Conservation (phyloP, 1,140 invertebrate species). For the Linepithema humile region DNA sequence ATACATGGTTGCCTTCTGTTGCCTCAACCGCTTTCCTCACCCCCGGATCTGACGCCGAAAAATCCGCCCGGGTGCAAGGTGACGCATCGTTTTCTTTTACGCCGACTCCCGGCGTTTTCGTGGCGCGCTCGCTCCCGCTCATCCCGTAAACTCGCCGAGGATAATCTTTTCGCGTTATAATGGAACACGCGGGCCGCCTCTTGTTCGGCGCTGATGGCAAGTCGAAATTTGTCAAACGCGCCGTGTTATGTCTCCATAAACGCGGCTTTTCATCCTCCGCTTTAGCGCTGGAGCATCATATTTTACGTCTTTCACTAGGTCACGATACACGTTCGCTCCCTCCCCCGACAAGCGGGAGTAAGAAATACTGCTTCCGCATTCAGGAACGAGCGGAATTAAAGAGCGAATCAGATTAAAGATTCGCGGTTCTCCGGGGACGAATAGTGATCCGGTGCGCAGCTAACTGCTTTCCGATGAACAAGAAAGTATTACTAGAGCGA, state of each 20-base stretch:
- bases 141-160: conserved; percentile 7
- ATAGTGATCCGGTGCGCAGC: neutral
- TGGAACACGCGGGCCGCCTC: conserved; percentile 49
- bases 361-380: neutral
- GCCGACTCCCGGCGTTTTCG: conserved; percentile 50
- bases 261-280: neutral
- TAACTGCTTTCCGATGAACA: conserved; percentile 13
- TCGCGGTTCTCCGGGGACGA: neutral
- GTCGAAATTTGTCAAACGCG: conserved; percentile 69
- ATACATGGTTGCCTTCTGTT: conserved; percentile 79
- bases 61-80: conserved; percentile 67
- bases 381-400: neutral
- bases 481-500: neutral
- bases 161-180: conserved; percentile 37
- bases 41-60: conserved; percentile 36
- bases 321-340: neutral
- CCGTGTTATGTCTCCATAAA: conserved; percentile 61
- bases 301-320: neutral
- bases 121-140: neutral
- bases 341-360: neutral
- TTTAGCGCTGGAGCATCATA: neutral
- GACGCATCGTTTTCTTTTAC: conserved; percentile 75
- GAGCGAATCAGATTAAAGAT: conserved; percentile 9
- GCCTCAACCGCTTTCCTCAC: conserved; percentile 61
- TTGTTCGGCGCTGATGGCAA: neutral